phyloP scores from a whole-genome alignment of 1,140 invertebrate genomes.

The Cydia pomonella region DNA sequence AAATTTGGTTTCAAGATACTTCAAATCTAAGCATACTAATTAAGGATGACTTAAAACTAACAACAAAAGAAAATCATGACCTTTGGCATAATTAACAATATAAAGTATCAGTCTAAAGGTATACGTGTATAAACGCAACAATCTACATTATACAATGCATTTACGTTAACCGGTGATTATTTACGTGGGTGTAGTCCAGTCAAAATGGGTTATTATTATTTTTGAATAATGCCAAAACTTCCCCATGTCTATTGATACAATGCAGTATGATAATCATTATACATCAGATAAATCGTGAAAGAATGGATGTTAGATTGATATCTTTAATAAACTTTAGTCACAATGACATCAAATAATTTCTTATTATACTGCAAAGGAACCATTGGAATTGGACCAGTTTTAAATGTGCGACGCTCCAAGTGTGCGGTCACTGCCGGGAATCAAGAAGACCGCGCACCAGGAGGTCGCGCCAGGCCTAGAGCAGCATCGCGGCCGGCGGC shows the following conservation, averaged over 20 bases:
- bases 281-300: too few relatives aligned
- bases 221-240: too few relatives aligned
- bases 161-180: not conserved
- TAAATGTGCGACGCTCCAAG: slow-evolving; percentile 62
- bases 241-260: not conserved
- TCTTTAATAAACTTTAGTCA: not conserved
- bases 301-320: not conserved
- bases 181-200: not conserved
- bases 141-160: slow-evolving; percentile 11
- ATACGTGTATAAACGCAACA: slow-evolving; percentile 17
- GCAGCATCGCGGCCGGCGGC: slow-evolving; percentile 64
- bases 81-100: slow-evolving; percentile 32
- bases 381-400: slow-evolving; percentile 6
- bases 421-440: slow-evolving; percentile 59
- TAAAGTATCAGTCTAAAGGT: slow-evolving; percentile 29
- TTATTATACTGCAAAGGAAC: not conserved
- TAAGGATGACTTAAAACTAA: slow-evolving; percentile 19
- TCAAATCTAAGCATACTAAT: slow-evolving; percentile 14
- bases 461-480: slow-evolving; percentile 79
- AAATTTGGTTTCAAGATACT: not conserved
- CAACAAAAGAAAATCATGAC: slow-evolving; percentile 28
- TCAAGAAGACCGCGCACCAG: slow-evolving; percentile 72
- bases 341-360: not conserved
- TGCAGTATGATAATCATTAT: not conserved
- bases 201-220: not conserved